Evolutionary conservation across 2,888 invertebrate species (phyloP).

Genomic region (Noctua janthina): DNA sequence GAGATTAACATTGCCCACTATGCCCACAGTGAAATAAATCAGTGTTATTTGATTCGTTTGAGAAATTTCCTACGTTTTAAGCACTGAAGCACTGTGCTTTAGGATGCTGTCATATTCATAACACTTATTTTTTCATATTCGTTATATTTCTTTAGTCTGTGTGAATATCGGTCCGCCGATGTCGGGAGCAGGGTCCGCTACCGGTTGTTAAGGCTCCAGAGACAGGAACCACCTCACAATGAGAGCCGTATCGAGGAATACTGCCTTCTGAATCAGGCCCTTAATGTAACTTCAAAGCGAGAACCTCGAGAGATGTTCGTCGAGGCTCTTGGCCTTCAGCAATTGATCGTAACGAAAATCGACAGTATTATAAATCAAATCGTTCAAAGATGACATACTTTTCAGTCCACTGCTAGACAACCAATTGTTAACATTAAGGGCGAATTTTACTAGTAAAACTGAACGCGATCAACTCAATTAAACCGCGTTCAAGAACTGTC

Average conservation of each 20-base stretch:
- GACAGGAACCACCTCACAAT: neutral
- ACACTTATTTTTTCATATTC: neutral
- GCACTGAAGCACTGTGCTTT: neutral
- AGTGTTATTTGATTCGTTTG: constrained; percentile 16
- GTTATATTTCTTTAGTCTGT: neutral
- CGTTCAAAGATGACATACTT: neutral
- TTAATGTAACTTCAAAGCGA: neutral
- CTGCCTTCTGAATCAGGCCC: neutral
- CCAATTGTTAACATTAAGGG: too few species aligned
- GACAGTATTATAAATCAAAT: neutral
- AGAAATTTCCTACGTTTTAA: neutral
- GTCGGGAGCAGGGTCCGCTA: neutral
- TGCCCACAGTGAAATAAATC: neutral
- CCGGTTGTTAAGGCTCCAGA: neutral
- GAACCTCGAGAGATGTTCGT: neutral
- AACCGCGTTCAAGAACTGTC: neutral
- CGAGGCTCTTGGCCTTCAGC: neutral
- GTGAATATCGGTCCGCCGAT: neutral
- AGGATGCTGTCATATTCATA: neutral
- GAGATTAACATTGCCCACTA: neutral
- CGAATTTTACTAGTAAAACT: too few species aligned
- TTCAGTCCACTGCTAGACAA: neutral
- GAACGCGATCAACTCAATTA: neutral
- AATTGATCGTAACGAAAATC: neutral
- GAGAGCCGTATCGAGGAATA: neutral